phyloP scores from a whole-genome alignment of 1,140 invertebrate genomes.

The Popillia japonica region DNA sequence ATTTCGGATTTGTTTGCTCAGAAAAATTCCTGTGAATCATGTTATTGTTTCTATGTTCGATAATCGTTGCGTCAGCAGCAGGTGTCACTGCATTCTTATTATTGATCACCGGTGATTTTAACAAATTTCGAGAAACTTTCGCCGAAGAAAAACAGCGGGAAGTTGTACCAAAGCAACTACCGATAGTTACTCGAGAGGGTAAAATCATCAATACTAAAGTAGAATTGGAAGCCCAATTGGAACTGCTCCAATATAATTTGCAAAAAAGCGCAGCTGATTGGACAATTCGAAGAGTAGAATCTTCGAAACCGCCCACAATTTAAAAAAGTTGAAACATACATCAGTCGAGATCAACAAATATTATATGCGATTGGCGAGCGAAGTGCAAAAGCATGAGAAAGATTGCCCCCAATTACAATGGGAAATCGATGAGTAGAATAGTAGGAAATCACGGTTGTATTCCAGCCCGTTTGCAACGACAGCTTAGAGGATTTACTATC shows the following conservation, averaged over 20 bases:
- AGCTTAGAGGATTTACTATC: not conserved
- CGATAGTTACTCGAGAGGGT: constrained; percentile 49
- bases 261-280: constrained; percentile 49
- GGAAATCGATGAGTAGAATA: constrained; percentile 52
- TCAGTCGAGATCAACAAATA: constrained; percentile 37
- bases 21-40: constrained; percentile 28
- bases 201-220: constrained; percentile 49
- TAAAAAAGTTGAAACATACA: constrained; percentile 48
- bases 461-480: constrained; percentile 34
- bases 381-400: constrained; percentile 48
- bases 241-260: constrained; percentile 49
- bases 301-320: constrained; percentile 40
- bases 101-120: constrained; percentile 44
- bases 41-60: constrained; percentile 33
- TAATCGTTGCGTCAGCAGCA: constrained; percentile 40
- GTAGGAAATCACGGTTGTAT: constrained; percentile 46
- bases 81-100: constrained; percentile 47
- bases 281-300: constrained; percentile 45
- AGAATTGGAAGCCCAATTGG: constrained; percentile 52
- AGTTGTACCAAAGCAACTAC: constrained; percentile 43
- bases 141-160: constrained; percentile 32
- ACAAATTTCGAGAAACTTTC: constrained; percentile 47
- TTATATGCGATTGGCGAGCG: constrained; percentile 48
- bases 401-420: constrained; percentile 49
- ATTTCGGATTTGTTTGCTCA: not conserved